These are phyloP conservation scores for Musca vetustissima DNA, from an alignment of 1,140 invertebrate species.

Conservation along the genomic window DNA sequence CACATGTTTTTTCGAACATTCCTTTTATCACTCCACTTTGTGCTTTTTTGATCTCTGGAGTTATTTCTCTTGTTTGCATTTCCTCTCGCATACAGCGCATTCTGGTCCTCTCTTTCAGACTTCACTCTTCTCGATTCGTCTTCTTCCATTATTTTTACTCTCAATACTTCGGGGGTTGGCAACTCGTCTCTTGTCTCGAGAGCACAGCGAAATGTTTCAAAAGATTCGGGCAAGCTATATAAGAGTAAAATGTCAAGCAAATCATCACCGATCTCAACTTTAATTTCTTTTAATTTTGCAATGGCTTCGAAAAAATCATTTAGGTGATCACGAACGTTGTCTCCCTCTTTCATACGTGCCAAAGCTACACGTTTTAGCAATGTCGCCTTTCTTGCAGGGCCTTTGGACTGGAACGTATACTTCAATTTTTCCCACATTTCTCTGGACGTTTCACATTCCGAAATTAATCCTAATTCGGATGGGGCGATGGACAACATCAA, in stretches of 20 bases:
- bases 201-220: constrained; percentile 35
- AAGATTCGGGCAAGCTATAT: too few relatives aligned
- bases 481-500: constrained; percentile 15
- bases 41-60: neutral
- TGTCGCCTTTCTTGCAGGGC: constrained; percentile 35
- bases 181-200: constrained; percentile 36
- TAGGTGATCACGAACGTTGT: too few relatives aligned
- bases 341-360: constrained; percentile 26
- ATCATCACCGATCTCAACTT: too few relatives aligned
- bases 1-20: constrained; percentile 4
- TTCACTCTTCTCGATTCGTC: constrained; percentile 29
- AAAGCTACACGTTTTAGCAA: constrained; percentile 32
- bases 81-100: constrained; percentile 23
- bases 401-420: constrained; percentile 29
- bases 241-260: too few relatives aligned
- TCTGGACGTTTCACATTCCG: constrained; percentile 26
- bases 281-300: too few relatives aligned
- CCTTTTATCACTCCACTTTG: constrained; percentile 5
- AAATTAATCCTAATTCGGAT: constrained; percentile 11
- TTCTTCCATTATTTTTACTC: constrained; percentile 38
- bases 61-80: too few relatives aligned
- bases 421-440: constrained; percentile 35
- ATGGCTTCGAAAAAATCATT: too few relatives aligned
- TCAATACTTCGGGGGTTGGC: constrained; percentile 34
- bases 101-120: constrained; percentile 25